Base-by-base conservation (phyloP, 2,113 vertebrate species). In the Trematomus loennbergii region DNA sequence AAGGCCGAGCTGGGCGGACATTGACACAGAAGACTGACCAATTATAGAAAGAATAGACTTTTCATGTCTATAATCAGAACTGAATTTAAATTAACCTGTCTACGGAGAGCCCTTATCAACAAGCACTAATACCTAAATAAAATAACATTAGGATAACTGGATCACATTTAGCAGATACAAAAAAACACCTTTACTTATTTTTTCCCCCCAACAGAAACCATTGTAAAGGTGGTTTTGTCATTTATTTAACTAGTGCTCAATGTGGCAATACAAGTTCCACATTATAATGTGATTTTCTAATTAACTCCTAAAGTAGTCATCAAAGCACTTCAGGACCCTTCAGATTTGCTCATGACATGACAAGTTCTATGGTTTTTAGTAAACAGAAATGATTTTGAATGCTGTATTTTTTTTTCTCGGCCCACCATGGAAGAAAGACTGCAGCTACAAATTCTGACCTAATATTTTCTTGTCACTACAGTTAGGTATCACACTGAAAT, bases 121-220 rank as follows among this genome's bases (percentile, higher is more conserved):
- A 45, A 25, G 1, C 16, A 62, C 10, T 11, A 2, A 20, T 64
- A 29, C 33, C 72, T 77, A 15, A 74, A 46, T 9, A 45, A 11
- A 78, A 63, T 65, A 20, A 18, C 9, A 48, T 64, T 65, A 69
- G 20, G 4, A 74, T 64, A 55, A 57, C 7, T 53, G 45, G 49
- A 46, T 72, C 20, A 55, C 4, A 25, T 57, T 61, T 9, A 17
- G 36, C 2, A 29, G 11, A 59, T 52, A 29, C 29, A 49, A 22
- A 58, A 57, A 62, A 49, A n/a, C 2, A 4, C 10, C 12, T 12
- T 8, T 36, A 16, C 16, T 29, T 2, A n/a, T 36, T 53, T 45
- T 74, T 73, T 54, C 20, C 52, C 4, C 36, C 36, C 9, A 72
- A 74, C 17, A 45, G 0, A 45, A 72, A 25, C 12, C 12, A 52